phyloP scores from a whole-genome alignment of 2,797 vertebrate species.

The Molossus alvarezi region DNA sequence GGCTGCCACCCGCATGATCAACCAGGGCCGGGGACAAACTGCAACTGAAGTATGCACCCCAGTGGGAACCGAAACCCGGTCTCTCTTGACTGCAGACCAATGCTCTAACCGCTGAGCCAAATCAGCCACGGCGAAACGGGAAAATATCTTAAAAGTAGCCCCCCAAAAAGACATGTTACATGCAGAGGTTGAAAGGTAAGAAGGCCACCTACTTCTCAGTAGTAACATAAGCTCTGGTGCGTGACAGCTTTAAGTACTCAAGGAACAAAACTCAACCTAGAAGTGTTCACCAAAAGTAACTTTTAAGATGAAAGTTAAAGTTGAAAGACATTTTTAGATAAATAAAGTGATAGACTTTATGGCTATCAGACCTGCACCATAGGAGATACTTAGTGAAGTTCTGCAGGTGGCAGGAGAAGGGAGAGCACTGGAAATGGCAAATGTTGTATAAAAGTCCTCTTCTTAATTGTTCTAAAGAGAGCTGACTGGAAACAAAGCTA shows the following conservation, averaged over 20 bases:
- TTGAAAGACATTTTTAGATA: background rate
- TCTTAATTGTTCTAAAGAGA: background rate
- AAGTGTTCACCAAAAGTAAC: background rate
- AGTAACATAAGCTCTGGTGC: accelerated
- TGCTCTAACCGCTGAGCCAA: too few species aligned
- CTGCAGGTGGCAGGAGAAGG: too few species aligned
- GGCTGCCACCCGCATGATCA: too few species aligned
- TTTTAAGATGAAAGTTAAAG: background rate
- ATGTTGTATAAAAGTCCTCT: background rate
- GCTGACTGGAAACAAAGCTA: background rate
- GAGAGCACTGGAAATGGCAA: background rate
- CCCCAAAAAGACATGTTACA: accelerated
- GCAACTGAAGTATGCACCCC: too few species aligned
- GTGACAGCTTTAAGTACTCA: background rate
- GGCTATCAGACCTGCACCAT: background rate
- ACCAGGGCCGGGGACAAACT: too few species aligned
- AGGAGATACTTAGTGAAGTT: background rate
- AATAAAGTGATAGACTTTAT: background rate
- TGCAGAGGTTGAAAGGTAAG: background rate
- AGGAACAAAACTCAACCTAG: background rate
- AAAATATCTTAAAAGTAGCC: background rate
- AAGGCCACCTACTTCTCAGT: background rate
- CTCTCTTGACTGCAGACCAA: too few species aligned
- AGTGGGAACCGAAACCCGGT: too few species aligned
- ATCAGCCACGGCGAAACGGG: background rate